Percentiles rank a stretch among this genome's conserved stretches.
phyloP scores from a whole-genome alignment of 2,797 vertebrate genomes.

The Sciurus carolinensis region DNA sequence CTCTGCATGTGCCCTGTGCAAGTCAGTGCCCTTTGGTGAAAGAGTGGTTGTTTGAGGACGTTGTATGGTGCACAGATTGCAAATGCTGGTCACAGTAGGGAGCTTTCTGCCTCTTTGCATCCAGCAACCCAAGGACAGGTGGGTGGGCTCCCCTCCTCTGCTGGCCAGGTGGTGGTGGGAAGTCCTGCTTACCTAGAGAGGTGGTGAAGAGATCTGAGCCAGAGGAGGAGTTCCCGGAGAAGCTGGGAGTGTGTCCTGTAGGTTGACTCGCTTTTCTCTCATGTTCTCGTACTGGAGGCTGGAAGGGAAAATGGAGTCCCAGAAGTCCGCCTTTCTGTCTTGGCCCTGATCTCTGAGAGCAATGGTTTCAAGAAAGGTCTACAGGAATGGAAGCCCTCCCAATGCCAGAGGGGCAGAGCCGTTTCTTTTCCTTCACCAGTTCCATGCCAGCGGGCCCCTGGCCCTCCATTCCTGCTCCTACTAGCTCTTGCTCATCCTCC shows the following conservation, averaged over 20 bases:
- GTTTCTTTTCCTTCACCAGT: background rate
- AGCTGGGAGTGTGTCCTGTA: conserved; percentile 89
- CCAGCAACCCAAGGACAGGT: background rate
- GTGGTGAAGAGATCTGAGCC: conserved; percentile 91
- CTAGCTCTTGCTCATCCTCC: accelerated
- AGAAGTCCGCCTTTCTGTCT: background rate
- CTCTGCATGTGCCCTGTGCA: background rate
- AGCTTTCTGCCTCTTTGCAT: background rate
- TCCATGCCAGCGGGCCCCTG: background rate
- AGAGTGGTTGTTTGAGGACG: background rate
- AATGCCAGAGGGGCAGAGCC: too few species aligned
- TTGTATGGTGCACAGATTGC: accelerated
- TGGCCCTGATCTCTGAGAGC: background rate
- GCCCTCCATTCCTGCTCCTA: accelerated
- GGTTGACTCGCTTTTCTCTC: conserved; percentile 86
- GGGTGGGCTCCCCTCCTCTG: background rate
- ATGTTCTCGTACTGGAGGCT: conserved; percentile 93
- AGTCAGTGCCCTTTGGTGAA: background rate
- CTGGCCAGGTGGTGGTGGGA: background rate
- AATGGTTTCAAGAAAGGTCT: background rate
- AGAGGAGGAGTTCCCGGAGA: conserved; percentile 92
- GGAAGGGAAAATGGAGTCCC: conserved; percentile 59
- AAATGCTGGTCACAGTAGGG: background rate
- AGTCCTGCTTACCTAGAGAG: conserved; percentile 91
- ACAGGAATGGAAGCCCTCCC: background rate